Evolutionary conservation across 1,140 invertebrate genomes (phyloP), one percentile per base, ranked within the genome.

Genomic region (Hydropsyche tenuis): DNA sequence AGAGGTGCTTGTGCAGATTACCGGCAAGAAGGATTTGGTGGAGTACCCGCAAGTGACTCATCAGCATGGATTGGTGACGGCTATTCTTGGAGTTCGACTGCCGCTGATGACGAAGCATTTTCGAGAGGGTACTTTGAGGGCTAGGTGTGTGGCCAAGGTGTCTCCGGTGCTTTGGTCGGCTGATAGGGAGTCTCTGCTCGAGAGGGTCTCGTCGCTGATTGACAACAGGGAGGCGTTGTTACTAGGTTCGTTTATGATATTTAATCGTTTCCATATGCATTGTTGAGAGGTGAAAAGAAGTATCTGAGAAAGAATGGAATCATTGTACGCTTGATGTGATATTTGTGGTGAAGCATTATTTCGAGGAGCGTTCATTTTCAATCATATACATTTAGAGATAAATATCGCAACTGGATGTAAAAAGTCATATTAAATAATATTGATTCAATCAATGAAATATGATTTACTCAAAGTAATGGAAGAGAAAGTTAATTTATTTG

Each of bases 171-270:
- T 89, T 20, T 88, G 87, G 86, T 82, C 85, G 74, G 86, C 85
- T 14, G 87, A 86, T 78, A 46, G 62, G 23, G 75, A 77, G 73
- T 74, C 75, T 11, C 82, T 84, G 72, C 86, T 88, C 76, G 87
- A 85, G 73, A 83, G 88, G 2, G 79, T 84, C 51, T 80, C 82
- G 45, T 85, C 85, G n/a, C 82, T 87, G 63, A 85, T 86, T 63
- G 86, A 88, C 79, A 87, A 88, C 79, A 82, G 87, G 74, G 87
- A 89, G 79, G 88, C 88, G 27, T 83, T 88, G 75, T 79, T 89
- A 70, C 79, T 89, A 68, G 87, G 87, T 89, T 25, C 12, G 68
- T 37, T 14, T 25, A 25, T 37, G 30, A 37, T n/a, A n/a, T 4
- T 37, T 37, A 37, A 37, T 37, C 30, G 9, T 37, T n/a, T n/a